A percentile compares a stretch with the other conserved stretches of the same genome.
Evolutionary conservation across 1,140 invertebrate genomes (phyloP).

Genomic region (Rhopalosiphum padi): DNA sequence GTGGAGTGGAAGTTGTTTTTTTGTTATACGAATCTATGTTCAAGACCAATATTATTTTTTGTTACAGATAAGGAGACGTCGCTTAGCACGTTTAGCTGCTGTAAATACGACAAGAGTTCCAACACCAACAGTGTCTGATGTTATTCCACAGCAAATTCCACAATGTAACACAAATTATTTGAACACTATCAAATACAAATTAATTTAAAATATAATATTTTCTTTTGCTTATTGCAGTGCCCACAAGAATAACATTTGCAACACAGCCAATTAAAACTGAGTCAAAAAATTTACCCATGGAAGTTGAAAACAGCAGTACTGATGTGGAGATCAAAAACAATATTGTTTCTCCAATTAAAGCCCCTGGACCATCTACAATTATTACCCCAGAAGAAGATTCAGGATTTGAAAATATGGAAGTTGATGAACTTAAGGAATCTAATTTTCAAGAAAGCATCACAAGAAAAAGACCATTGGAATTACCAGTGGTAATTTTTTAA

Average conservation of each 20-base stretch:
- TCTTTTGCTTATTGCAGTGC: conserved; percentile 54
- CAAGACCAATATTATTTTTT: conserved; percentile 41
- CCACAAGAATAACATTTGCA: conserved; percentile 61
- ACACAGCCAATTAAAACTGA: conserved; percentile 66
- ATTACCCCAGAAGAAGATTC: conserved; percentile 72
- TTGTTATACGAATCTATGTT: not conserved
- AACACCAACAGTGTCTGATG: conserved; percentile 58
- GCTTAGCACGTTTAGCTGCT: conserved; percentile 72
- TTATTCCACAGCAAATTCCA: conserved; percentile 55
- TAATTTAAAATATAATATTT: conserved; percentile 58
- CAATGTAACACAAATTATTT: not conserved
- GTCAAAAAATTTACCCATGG: conserved; percentile 68
- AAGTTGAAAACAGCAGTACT: conserved; percentile 62
- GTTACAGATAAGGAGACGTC: conserved; percentile 72
- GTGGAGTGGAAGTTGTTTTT: not conserved
- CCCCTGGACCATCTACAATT: not conserved
- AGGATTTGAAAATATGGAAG: conserved; percentile 79
- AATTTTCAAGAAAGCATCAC: conserved; percentile 35
- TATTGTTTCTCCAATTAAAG: conserved; percentile 62
- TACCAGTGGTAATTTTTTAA: not conserved
- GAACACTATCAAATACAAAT: conserved; percentile 61
- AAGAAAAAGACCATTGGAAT: conserved; percentile 49
- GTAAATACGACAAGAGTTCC: conserved; percentile 63
- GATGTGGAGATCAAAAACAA: conserved; percentile 59
- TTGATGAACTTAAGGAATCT: conserved; percentile 66